A percentile compares a stretch with the other conserved stretches of the same genome.
Evolutionary conservation across 2,797 vertebrate genomes (phyloP).

Genomic region (Schizothorax lantsangensis): DNA sequence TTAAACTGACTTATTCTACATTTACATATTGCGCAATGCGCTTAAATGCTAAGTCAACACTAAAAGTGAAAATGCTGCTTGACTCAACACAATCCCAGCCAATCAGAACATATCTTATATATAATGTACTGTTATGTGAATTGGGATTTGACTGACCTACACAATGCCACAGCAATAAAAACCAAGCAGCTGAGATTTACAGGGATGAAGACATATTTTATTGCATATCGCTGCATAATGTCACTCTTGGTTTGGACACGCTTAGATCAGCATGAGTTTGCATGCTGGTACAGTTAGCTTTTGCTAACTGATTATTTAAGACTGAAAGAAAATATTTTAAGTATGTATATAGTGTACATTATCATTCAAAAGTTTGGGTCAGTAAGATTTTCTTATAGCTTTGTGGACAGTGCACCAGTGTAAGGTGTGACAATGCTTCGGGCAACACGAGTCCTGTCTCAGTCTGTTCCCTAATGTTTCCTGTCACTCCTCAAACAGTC

Average conservation of each 20-base stretch:
- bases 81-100: background rate
- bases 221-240: background rate
- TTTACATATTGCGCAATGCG: background rate
- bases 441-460: background rate
- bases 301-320: background rate
- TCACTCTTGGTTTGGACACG: background rate
- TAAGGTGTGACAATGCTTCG: background rate
- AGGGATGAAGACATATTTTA: background rate
- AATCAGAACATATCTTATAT: background rate
- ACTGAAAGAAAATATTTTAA: background rate
- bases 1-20: background rate
- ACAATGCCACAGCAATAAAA: background rate
- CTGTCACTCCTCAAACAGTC: background rate
- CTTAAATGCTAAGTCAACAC: background rate
- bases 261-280: background rate
- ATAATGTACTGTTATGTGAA: background rate
- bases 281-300: background rate
- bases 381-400: too few species aligned
- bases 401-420: background rate
- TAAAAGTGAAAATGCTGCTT: slow-evolving; percentile 1
- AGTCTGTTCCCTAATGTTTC: background rate
- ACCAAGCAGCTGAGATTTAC: background rate
- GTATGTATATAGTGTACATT: background rate
- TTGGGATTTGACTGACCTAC: background rate
- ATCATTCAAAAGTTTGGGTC: too few species aligned